Evolutionary conservation across 1,140 invertebrate genomes (phyloP).

Genomic region (Phocides pigmalion): DNA sequence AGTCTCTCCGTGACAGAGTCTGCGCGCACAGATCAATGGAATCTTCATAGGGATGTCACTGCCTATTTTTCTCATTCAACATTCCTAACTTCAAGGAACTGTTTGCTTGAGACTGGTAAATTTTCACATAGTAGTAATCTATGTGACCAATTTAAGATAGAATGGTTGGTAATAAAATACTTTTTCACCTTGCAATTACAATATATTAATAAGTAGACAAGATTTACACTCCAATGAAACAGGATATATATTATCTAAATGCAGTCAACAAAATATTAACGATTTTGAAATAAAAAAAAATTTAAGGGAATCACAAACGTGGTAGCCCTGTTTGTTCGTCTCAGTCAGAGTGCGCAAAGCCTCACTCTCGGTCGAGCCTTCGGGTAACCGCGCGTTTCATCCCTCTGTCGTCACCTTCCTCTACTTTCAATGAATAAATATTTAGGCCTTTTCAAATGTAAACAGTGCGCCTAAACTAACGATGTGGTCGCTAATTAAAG

Average conservation of each 20-base stretch:
- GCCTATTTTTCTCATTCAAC: constrained; percentile 1
- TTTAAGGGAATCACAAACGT: constrained; percentile 16
- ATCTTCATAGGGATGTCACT: constrained; percentile 62
- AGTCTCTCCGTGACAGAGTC: constrained; percentile 58
- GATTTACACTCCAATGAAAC: too few species aligned
- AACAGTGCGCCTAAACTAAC: constrained; percentile 54
- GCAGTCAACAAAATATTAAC: too few species aligned
- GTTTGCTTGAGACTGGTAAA: too few species aligned
- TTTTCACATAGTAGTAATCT: too few species aligned
- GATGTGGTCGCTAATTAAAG: constrained; percentile 36
- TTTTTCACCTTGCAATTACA: too few species aligned
- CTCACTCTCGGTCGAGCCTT: constrained; percentile 63
- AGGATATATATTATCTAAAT: too few species aligned
- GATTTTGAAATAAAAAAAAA: too few species aligned
- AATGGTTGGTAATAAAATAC: too few species aligned
- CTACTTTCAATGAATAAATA: constrained; percentile 35
- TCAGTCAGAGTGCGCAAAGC: constrained; percentile 61
- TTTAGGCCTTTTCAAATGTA: constrained; percentile 50
- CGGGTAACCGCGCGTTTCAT: constrained; percentile 50
- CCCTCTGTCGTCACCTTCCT: constrained; percentile 41
- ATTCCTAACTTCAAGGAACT: background rate
- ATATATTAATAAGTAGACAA: too few species aligned
- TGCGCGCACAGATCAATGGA: constrained; percentile 75
- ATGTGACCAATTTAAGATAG: too few species aligned
- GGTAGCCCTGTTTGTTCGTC: constrained; percentile 58